These are phyloP conservation scores for Prunella fulvescens DNA, from an alignment of 2,113 vertebrate species.

Conservation along the genomic window DNA sequence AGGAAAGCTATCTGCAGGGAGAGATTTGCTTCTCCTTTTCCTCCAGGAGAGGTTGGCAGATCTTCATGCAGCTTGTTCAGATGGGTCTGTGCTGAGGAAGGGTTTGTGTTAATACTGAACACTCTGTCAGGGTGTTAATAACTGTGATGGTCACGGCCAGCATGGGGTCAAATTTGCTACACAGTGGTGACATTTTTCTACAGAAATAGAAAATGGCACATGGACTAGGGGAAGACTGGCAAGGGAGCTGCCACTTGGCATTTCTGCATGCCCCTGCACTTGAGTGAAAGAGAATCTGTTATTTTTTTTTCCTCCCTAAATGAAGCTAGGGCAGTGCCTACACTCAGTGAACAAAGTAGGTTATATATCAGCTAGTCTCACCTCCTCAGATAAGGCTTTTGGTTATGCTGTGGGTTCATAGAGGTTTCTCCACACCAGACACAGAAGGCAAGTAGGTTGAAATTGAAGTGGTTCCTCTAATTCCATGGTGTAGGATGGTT, in stretches of 20 bases:
- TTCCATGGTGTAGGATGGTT: neutral
- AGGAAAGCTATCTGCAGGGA: neutral
- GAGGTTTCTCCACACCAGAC: neutral
- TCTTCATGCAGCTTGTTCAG: neutral
- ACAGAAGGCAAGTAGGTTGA: neutral
- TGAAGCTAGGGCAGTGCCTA: neutral
- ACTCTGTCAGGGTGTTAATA: neutral
- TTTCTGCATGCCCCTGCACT: neutral
- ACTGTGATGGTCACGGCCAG: neutral
- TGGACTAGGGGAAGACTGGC: neutral
- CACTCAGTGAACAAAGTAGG: neutral
- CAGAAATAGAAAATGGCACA: neutral
- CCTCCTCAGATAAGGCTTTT: neutral
- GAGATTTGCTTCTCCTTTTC: constrained; percentile 15
- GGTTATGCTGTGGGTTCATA: neutral
- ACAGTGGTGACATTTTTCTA: neutral
- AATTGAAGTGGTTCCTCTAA: neutral
- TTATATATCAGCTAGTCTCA: neutral
- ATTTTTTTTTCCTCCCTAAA: neutral
- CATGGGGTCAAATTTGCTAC: neutral
- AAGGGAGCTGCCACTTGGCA: neutral
- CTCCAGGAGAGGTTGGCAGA: neutral
- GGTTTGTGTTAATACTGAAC: neutral
- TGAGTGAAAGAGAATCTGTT: neutral
- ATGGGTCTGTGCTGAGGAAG: neutral